Percentiles rank a stretch among this genome's conserved stretches.
Conservation (phyloP, 2,888 invertebrate species). For the Mermis nigrescens region DNA sequence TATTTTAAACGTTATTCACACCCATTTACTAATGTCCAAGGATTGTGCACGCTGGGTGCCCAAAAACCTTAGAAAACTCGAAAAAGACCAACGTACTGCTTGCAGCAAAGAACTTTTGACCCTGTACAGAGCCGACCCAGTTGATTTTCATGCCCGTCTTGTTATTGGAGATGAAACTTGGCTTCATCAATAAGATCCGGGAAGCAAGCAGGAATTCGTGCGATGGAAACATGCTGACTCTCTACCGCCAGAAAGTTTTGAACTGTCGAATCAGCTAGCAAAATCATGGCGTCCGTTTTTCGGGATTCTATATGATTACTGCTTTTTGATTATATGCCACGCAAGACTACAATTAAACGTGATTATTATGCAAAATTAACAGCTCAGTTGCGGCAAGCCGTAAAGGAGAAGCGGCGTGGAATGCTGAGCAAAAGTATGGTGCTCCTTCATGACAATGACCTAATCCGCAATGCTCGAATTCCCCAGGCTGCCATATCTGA, state of each 20-base stretch:
- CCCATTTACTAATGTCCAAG: too few species aligned
- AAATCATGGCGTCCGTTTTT: conserved; percentile 14
- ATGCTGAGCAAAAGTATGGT: conserved; percentile 2
- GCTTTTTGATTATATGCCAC: conserved; percentile 15
- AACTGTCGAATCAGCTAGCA: conserved; percentile 7
- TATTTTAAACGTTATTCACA: too few species aligned
- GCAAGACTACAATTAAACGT: conserved; percentile 13
- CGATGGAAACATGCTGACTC: not conserved
- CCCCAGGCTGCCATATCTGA: conserved; percentile 6
- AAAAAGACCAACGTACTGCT: too few species aligned
- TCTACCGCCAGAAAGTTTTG: conserved; percentile 9
- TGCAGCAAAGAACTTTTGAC: too few species aligned
- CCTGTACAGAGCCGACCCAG: not conserved
- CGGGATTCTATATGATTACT: conserved; percentile 13
- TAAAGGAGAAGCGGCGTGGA: conserved; percentile 6
- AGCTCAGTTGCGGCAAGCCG: conserved; percentile 2
- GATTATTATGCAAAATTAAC: conserved; percentile 13
- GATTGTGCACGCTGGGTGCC: too few species aligned
- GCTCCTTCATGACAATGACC: conserved; percentile 13
- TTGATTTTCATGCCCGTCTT: not conserved
- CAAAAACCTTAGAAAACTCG: too few species aligned
- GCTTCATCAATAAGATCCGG: not conserved
- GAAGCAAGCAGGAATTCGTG: not conserved
- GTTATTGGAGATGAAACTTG: not conserved
- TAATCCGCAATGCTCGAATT: conserved; percentile 7